These are phyloP conservation scores for Mycteria americana DNA, from an alignment of 2,797 vertebrate species.

Conservation along the genomic window DNA sequence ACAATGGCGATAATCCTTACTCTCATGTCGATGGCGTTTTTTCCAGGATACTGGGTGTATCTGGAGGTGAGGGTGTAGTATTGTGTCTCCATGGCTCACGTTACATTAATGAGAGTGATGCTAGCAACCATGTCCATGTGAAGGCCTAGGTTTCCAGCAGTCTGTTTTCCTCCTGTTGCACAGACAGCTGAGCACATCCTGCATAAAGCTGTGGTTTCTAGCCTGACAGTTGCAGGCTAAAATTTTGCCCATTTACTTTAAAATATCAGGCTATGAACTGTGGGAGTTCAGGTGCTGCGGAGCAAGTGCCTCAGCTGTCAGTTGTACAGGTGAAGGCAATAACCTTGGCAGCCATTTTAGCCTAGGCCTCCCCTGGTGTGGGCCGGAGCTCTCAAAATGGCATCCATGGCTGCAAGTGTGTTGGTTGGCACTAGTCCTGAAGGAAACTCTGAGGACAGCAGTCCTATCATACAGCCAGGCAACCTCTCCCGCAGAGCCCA, in stretches of 20 bases:
- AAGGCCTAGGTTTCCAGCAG: not conserved
- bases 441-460: not conserved
- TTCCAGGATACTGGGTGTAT: not conserved
- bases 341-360: not conserved
- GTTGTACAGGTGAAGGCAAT: not conserved
- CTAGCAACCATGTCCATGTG: not conserved
- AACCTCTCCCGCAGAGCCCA: not conserved
- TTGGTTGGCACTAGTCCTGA: not conserved
- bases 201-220: not conserved
- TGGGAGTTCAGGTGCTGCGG: not conserved
- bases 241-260: not conserved
- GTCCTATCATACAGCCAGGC: rapidly evolving
- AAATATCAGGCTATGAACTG: not conserved
- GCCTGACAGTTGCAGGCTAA: not conserved
- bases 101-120: not conserved
- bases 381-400: rapidly evolving
- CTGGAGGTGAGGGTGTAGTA: not conserved
- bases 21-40: not conserved
- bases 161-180: not conserved
- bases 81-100: rapidly evolving
- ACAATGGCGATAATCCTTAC: not conserved
- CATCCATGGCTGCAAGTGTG: rapidly evolving
- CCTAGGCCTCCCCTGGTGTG: rapidly evolving
- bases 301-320: not conserved
- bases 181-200: not conserved